These are phyloP conservation scores for Phylloscopus whistleri DNA, from an alignment of 2,113 vertebrate genomes.

Conservation along the genomic window DNA sequence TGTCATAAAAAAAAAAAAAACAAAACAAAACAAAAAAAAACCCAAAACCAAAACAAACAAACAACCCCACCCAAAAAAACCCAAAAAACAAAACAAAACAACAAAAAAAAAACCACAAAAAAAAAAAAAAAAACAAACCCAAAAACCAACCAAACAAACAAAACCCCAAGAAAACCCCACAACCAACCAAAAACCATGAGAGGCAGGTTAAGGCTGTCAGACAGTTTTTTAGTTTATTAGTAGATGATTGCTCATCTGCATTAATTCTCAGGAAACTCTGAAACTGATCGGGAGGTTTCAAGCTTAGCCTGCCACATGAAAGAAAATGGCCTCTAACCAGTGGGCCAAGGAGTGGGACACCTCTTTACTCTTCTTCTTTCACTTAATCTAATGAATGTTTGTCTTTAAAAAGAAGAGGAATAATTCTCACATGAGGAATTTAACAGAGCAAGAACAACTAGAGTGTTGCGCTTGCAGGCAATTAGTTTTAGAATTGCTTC, in stretches of 20 bases:
- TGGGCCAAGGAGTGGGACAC: not conserved
- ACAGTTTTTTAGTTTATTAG: not conserved
- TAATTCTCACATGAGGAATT: not conserved
- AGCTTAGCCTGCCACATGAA: not conserved
- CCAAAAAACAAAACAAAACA: too few relatives aligned
- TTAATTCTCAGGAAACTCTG: not conserved
- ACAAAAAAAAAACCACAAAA: too few relatives aligned
- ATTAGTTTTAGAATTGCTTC: not conserved
- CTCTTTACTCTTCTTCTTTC: not conserved
- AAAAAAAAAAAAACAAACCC: too few relatives aligned
- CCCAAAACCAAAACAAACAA: too few relatives aligned
- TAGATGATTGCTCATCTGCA: not conserved
- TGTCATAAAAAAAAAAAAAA: not conserved
- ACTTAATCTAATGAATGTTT: not conserved
- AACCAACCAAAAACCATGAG: too few relatives aligned
- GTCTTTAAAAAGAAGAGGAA: not conserved
- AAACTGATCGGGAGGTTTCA: not conserved
- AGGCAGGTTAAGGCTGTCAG: not conserved
- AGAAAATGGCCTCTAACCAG: not conserved
- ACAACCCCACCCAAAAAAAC: too few relatives aligned
- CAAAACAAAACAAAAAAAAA: too few relatives aligned
- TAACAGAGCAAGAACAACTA: not conserved
- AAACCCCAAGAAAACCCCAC: too few relatives aligned
- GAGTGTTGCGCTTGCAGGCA: not conserved
- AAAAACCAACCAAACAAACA: too few relatives aligned